These are phyloP conservation scores for Cairina moschata DNA, from an alignment of 2,113 vertebrate species.

Conservation along the genomic window DNA sequence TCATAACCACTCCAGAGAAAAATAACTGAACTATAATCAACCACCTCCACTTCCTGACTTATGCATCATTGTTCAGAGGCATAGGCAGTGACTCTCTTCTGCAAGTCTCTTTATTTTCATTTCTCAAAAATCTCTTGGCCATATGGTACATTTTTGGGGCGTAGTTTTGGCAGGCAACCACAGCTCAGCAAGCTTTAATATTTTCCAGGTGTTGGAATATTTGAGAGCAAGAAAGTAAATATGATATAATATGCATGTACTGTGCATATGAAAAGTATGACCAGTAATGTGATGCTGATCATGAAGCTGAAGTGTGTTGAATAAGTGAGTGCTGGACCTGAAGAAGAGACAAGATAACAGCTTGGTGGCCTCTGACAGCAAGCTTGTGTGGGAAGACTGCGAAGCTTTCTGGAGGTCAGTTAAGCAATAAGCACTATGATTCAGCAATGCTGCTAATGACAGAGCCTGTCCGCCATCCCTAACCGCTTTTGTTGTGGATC, in stretches of 20 bases:
- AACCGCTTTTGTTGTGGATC: not conserved
- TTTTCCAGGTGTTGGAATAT: constrained; percentile 33
- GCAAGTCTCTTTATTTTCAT: not conserved
- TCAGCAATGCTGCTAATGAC: not conserved
- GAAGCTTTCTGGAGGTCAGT: not conserved
- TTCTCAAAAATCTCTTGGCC: constrained; percentile 1
- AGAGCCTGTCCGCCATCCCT: not conserved
- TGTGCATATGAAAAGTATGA: not conserved
- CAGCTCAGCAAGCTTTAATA: constrained; percentile 2
- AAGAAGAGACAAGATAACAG: not conserved
- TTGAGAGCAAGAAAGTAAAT: not conserved
- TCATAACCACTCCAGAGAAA: not conserved
- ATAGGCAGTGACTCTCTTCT: not conserved
- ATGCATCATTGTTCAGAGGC: not conserved
- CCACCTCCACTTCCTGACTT: constrained; percentile 14
- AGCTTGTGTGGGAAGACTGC: not conserved
- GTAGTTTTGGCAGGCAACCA: constrained; percentile 8
- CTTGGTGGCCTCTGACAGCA: not conserved
- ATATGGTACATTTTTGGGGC: not conserved
- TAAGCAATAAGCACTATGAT: not conserved
- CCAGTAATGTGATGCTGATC: not conserved
- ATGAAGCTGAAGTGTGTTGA: not conserved
- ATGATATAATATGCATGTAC: not conserved
- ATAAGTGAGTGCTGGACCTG: not conserved
- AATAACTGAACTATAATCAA: not conserved